Evolutionary conservation across 1,140 invertebrate species (phyloP).

Genomic region (Trichomalopsis sarcophagae): DNA sequence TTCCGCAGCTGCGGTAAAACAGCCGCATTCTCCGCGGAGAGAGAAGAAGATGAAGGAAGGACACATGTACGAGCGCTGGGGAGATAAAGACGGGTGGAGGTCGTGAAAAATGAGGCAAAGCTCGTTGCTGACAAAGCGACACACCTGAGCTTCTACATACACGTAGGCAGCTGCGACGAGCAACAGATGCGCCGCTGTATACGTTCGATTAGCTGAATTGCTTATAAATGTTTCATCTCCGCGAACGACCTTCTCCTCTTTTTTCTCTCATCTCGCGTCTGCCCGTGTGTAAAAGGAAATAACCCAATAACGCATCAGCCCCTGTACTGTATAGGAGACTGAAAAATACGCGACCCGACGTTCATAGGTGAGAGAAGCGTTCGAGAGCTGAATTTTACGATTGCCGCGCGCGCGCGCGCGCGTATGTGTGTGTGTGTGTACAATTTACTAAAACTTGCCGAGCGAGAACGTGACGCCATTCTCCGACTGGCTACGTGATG

Average conservation of each 20-base stretch:
- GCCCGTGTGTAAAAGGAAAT: not conserved
- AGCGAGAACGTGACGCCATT: not conserved
- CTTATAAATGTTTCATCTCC: constrained; percentile 30
- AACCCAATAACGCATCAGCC: not conserved
- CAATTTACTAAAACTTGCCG: not conserved
- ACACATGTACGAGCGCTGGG: not conserved
- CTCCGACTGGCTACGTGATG: not conserved
- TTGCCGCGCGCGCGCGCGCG: not conserved
- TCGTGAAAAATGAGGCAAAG: not conserved
- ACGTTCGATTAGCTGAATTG: constrained; percentile 27
- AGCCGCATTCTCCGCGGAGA: constrained; percentile 4
- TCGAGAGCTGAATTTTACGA: not conserved
- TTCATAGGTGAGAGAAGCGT: too few species aligned
- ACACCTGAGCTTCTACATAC: not conserved
- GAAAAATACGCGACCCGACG: not conserved
- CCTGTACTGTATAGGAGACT: not conserved
- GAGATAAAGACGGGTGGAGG: not conserved
- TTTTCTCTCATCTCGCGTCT: not conserved
- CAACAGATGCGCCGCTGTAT: not conserved
- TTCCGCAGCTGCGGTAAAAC: not conserved
- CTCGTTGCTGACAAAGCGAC: not conserved
- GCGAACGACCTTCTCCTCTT: not conserved
- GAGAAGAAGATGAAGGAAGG: not conserved
- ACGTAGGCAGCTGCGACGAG: not conserved
- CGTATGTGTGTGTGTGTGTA: not conserved